These are phyloP conservation scores for Centropyge bicolor DNA, from an alignment of 2,797 vertebrate genomes.

Conservation along the genomic window DNA sequence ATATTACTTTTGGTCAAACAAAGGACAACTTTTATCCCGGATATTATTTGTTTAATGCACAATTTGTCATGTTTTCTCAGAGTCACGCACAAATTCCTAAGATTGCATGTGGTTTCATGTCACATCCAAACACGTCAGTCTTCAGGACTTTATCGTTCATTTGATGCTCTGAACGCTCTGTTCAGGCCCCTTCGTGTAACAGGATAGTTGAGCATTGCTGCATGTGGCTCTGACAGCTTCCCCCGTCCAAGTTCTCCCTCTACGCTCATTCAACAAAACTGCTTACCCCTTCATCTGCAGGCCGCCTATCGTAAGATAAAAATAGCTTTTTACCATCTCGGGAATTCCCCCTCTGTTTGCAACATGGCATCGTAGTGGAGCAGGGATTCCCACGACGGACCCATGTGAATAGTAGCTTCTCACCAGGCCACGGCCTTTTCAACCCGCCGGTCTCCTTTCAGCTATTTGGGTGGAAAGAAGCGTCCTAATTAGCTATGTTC, in stretches of 20 bases:
- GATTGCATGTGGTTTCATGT: background rate
- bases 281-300: slow-evolving; percentile 51
- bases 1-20: too few relatives aligned
- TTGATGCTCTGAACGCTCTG: background rate
- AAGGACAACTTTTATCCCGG: background rate
- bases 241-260: slow-evolving; percentile 42
- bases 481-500: slow-evolving; percentile 55
- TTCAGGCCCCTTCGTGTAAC: slow-evolving; percentile 6
- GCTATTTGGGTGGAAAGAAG: slow-evolving; percentile 23
- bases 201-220: slow-evolving; percentile 19
- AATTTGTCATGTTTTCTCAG: background rate
- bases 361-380: slow-evolving; percentile 36
- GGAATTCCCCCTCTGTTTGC: slow-evolving; percentile 50
- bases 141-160: slow-evolving; percentile 10
- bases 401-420: slow-evolving; percentile 20
- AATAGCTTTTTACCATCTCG: slow-evolving; percentile 54
- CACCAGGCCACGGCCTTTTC: slow-evolving; percentile 28
- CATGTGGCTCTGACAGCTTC: slow-evolving; percentile 52
- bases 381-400: slow-evolving; percentile 50
- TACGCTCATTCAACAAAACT: slow-evolving; percentile 35
- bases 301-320: slow-evolving; percentile 40
- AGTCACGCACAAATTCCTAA: background rate
- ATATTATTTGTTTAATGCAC: background rate
- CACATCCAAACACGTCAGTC: slow-evolving; percentile 20
- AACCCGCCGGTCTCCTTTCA: slow-evolving; percentile 39